These are phyloP conservation scores for Malurus elegans DNA, from an alignment of 2,113 vertebrate species.

Conservation along the genomic window DNA sequence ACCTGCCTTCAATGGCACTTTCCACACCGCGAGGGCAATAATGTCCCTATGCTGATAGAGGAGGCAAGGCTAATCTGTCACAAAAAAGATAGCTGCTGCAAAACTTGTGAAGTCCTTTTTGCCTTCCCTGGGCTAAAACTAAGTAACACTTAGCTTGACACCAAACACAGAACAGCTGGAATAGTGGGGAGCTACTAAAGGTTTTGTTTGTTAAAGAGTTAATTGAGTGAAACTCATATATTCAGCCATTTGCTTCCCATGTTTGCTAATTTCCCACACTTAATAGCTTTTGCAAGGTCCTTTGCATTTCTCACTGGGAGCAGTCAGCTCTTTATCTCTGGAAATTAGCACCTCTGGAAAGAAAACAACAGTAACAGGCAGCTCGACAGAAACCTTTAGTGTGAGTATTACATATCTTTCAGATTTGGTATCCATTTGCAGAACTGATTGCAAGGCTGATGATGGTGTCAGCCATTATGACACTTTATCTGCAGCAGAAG, in stretches of 20 bases:
- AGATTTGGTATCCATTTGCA: background rate
- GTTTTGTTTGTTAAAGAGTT: conserved; percentile 24
- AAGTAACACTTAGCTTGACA: conserved; percentile 19
- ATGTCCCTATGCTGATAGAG: background rate
- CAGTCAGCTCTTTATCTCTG: conserved; percentile 30
- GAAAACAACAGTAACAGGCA: background rate
- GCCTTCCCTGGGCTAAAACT: background rate
- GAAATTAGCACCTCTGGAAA: conserved; percentile 37
- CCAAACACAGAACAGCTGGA: conserved; percentile 16
- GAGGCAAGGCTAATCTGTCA: background rate
- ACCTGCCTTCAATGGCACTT: background rate
- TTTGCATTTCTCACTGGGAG: conserved; percentile 28
- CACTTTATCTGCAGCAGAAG: background rate
- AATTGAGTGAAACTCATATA: conserved; percentile 22
- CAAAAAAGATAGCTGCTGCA: background rate
- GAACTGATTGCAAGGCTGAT: background rate
- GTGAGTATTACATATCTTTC: background rate
- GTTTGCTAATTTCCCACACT: conserved; percentile 29
- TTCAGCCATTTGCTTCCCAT: conserved; percentile 24
- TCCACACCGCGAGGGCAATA: rapidly evolving
- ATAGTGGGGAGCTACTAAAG: background rate
- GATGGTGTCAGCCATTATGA: background rate
- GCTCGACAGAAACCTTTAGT: background rate
- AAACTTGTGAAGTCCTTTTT: background rate
- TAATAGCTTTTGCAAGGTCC: conserved; percentile 33